phyloP scores from a whole-genome alignment of 1,140 invertebrate genomes.

The Platyura marginata region DNA sequence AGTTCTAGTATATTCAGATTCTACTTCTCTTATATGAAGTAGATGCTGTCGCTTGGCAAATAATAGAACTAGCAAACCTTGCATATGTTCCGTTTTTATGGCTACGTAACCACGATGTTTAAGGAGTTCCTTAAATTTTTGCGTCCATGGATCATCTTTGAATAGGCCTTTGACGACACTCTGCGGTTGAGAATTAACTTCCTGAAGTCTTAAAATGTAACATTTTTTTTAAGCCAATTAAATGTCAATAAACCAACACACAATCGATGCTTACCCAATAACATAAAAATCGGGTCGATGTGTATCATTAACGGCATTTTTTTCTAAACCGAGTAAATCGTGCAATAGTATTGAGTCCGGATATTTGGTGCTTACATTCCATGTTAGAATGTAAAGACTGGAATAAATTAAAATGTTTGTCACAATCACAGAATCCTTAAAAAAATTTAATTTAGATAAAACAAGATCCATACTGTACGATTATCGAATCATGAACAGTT shows the following conservation, averaged over 20 bases:
- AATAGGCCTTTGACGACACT: constrained; percentile 63
- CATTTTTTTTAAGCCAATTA: background rate
- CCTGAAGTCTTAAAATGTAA: constrained; percentile 48
- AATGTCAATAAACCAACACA: background rate
- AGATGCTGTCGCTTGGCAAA: constrained; percentile 64
- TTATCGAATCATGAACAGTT: too few species aligned
- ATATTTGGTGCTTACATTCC: constrained; percentile 63
- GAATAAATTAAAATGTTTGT: background rate
- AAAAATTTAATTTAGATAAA: too few species aligned
- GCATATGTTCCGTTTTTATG: constrained; percentile 53
- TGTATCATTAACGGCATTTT: constrained; percentile 32
- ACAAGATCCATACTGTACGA: too few species aligned
- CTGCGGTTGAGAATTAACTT: constrained; percentile 74
- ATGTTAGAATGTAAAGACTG: constrained; percentile 61
- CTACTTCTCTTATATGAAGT: constrained; percentile 57
- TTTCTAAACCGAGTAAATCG: constrained; percentile 43
- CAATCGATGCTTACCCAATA: constrained; percentile 37
- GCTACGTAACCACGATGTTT: constrained; percentile 54
- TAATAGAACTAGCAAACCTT: constrained; percentile 57
- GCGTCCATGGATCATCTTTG: constrained; percentile 73
- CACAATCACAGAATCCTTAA: too few species aligned
- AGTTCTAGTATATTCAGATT: constrained; percentile 68
- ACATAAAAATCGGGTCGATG: constrained; percentile 62
- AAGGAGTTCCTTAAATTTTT: constrained; percentile 48
- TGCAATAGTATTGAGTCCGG: constrained; percentile 45